These are phyloP conservation scores for Ahaetulla prasina DNA, from an alignment of 2,113 vertebrate genomes.

Conservation along the genomic window DNA sequence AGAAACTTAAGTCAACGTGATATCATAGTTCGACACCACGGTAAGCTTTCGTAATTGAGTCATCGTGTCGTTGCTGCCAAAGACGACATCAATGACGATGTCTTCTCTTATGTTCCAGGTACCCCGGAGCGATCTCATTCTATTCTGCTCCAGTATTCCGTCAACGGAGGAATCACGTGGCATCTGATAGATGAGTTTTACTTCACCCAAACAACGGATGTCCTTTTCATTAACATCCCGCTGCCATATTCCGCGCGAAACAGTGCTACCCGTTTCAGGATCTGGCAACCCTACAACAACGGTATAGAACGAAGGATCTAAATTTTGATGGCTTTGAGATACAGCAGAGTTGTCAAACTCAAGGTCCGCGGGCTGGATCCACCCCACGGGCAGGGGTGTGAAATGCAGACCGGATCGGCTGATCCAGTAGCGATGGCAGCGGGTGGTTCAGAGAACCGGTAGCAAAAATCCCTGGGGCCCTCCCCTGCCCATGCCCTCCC, in stretches of 20 bases:
- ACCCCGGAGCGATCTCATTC: constrained; percentile 94
- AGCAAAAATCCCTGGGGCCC: too few relatives aligned
- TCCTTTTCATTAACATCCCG: constrained; percentile 89
- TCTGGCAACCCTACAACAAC: constrained; percentile 96
- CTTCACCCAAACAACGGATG: constrained; percentile 89
- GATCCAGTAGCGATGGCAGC: too few relatives aligned
- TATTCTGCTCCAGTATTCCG: constrained; percentile 89
- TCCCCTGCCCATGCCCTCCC: too few relatives aligned
- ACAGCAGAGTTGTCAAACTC: not conserved
- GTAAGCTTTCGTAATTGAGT: not conserved
- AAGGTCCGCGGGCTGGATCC: too few relatives aligned
- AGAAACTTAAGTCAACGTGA: not conserved
- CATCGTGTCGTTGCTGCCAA: not conserved
- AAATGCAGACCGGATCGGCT: too few relatives aligned
- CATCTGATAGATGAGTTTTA: constrained; percentile 95
- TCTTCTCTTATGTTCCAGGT: constrained; percentile 66
- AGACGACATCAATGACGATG: not conserved
- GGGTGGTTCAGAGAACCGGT: too few relatives aligned
- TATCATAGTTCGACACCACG: not conserved
- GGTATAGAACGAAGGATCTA: constrained; percentile 69
- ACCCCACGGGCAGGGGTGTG: too few relatives aligned
- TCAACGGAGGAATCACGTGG: constrained; percentile 94
- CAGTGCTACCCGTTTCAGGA: constrained; percentile 88
- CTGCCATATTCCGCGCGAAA: constrained; percentile 85
- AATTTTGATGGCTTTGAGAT: not conserved